A percentile compares a stretch with the other conserved stretches of the same genome.
These are phyloP conservation scores for Coturnix japonica DNA, from an alignment of 2,113 vertebrate genomes.

Conservation along the genomic window DNA sequence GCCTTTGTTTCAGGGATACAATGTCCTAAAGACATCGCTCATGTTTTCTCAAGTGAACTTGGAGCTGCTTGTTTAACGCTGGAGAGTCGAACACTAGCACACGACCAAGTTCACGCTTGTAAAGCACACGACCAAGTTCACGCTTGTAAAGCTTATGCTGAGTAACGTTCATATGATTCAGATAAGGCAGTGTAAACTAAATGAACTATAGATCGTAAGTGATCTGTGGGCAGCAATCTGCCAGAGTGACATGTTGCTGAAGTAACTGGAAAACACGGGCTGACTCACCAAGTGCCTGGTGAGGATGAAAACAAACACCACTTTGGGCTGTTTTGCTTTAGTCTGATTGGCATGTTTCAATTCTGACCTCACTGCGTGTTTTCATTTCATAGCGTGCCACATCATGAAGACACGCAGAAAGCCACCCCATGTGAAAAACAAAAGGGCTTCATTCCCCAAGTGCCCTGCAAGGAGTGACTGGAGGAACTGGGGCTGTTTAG, in stretches of 20 bases:
- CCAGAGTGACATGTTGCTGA: not conserved
- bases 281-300: not conserved
- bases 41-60: not conserved
- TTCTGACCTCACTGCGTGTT: not conserved
- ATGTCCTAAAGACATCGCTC: not conserved
- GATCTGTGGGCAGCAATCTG: not conserved
- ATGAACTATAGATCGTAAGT: not conserved
- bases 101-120: not conserved
- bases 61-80: not conserved
- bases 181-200: not conserved
- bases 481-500: too few species aligned
- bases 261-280: not conserved
- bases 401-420: not conserved
- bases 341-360: not conserved
- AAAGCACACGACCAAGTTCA: not conserved
- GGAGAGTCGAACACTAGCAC: not conserved
- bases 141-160: rapidly evolving
- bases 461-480: too few species aligned
- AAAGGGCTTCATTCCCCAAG: not conserved
- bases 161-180: not conserved
- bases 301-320: not conserved
- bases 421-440: not conserved
- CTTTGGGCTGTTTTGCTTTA: not conserved
- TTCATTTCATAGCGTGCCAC: rapidly evolving
- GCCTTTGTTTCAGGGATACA: not conserved